Evolutionary conservation across 1,140 invertebrate species (phyloP).

Genomic region (Halesus radiatus): DNA sequence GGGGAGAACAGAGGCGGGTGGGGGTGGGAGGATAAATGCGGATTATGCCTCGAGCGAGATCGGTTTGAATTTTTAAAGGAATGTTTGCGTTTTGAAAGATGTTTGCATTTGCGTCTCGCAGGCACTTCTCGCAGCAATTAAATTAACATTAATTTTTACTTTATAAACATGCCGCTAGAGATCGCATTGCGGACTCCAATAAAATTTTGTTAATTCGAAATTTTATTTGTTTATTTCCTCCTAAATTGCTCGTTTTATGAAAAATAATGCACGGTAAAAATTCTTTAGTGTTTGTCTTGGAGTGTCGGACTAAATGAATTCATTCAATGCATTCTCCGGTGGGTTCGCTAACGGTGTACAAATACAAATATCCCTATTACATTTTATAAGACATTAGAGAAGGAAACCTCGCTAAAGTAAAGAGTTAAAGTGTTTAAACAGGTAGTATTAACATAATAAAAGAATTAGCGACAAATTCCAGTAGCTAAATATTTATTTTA

Average conservation of each 20-base stretch:
- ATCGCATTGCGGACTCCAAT: constrained; percentile 37
- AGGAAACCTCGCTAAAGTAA: too few species aligned
- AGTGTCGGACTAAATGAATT: not conserved
- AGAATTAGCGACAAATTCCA: too few species aligned
- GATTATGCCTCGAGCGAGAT: constrained; percentile 39
- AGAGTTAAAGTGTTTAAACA: too few species aligned
- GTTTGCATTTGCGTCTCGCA: constrained; percentile 52
- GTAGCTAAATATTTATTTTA: too few species aligned
- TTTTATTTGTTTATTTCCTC: constrained; percentile 53
- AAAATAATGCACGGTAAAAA: constrained; percentile 23
- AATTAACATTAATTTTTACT: constrained; percentile 58
- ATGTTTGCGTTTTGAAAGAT: constrained; percentile 46
- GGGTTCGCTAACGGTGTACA: not conserved
- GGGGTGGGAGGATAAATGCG: constrained; percentile 15
- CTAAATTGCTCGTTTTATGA: constrained; percentile 24
- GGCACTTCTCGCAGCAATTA: constrained; percentile 54
- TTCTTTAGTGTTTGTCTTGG: constrained; percentile 8
- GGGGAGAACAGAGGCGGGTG: not conserved
- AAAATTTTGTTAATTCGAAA: constrained; percentile 53
- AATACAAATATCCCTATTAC: not conserved
- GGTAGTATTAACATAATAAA: too few species aligned
- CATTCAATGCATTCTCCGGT: not conserved
- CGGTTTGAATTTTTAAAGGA: constrained; percentile 44
- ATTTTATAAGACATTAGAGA: too few species aligned
- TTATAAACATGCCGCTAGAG: constrained; percentile 53